Evolutionary conservation across 2,797 vertebrate species (phyloP).

Genomic region (Cyprinella venusta): DNA sequence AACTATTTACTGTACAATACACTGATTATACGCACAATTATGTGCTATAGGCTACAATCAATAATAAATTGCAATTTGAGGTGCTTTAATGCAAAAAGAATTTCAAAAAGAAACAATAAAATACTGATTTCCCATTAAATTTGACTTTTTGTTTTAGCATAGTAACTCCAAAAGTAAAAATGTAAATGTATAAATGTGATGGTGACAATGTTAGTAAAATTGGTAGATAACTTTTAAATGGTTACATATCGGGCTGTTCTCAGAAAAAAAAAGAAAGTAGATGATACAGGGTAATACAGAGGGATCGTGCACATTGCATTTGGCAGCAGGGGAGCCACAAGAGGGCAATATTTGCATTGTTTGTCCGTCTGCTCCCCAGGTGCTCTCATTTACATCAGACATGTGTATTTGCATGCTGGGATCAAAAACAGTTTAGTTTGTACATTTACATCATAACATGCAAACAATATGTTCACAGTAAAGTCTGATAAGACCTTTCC

Average conservation of each 20-base stretch:
- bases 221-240: neutral
- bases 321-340: conserved; percentile 81
- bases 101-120: neutral
- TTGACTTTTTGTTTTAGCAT: neutral
- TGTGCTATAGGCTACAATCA: neutral
- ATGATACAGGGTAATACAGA: neutral
- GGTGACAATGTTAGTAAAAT: neutral
- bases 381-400: conserved; percentile 74
- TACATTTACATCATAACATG: conserved; percentile 78
- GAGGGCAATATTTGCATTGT: conserved; percentile 93
- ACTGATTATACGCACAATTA: neutral
- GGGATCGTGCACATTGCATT: conserved; percentile 52
- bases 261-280: neutral
- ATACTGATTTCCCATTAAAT: neutral
- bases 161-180: neutral
- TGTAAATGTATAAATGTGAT: neutral
- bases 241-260: conserved; percentile 4
- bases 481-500: conserved; percentile 73
- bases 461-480: conserved; percentile 75
- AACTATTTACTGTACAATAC: neutral
- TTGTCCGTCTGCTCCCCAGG: conserved; percentile 68
- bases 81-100: neutral
- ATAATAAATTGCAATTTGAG: neutral
- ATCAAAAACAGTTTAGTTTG: conserved; percentile 77
- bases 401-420: conserved; percentile 78